A percentile compares a stretch with the other conserved stretches of the same genome.
Evolutionary conservation across 1,140 invertebrate genomes (phyloP).

Genomic region (Zaprionus ornatus): DNA sequence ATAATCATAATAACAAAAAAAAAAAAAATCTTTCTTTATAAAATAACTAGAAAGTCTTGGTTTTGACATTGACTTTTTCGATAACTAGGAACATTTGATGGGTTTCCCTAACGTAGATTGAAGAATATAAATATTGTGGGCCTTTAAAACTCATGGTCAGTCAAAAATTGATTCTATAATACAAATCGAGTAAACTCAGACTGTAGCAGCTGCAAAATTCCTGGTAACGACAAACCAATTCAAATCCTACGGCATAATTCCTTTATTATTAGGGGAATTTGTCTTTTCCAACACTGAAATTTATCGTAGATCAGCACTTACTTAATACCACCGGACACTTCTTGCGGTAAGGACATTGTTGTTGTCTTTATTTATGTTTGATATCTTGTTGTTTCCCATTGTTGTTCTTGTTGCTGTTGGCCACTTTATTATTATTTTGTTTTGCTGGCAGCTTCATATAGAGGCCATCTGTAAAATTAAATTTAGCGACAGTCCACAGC

Average conservation of each 20-base stretch:
- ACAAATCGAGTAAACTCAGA: no score
- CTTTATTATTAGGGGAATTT: constrained; percentile 13
- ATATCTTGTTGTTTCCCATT: constrained; percentile 12
- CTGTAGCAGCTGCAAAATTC: no score
- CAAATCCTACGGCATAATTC: background rate
- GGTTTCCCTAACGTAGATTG: no score
- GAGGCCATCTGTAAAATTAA: constrained; percentile 74
- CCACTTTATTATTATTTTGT: constrained; percentile 72
- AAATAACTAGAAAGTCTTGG: no score
- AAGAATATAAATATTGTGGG: no score
- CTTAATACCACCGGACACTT: constrained; percentile 54
- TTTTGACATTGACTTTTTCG: no score
- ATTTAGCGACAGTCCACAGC: constrained; percentile 52
- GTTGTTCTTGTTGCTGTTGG: constrained; percentile 39
- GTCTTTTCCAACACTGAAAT: constrained; percentile 19
- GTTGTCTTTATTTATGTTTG: constrained; percentile 45
- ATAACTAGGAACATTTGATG: no score
- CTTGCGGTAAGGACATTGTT: background rate
- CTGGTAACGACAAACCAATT: no score
- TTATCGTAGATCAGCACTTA: constrained; percentile 16
- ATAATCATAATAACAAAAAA: no score
- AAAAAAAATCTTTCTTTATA: no score
- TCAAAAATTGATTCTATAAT: no score
- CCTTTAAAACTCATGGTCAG: no score
- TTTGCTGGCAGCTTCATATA: constrained; percentile 61